A percentile compares a stretch with the other conserved stretches of the same genome.
These are phyloP conservation scores for Otolemur garnettii DNA, from an alignment of 2,113 vertebrate species.

Conservation along the genomic window DNA sequence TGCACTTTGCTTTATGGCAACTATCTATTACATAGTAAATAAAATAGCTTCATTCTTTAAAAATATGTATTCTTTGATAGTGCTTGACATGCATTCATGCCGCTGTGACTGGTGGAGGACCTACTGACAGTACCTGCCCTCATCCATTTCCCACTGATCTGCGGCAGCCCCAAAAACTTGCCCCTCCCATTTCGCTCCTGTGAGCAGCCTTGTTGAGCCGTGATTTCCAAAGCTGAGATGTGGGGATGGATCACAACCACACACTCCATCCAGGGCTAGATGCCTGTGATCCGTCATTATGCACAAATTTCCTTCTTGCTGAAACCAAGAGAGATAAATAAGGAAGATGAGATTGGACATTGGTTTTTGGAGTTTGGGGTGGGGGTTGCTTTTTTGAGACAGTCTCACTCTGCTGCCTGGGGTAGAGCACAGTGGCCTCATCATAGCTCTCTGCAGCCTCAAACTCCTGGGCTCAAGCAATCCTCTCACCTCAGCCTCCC, in stretches of 20 bases:
- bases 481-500: too few relatives aligned
- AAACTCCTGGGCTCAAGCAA: too few relatives aligned
- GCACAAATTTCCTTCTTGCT: constrained; percentile 48
- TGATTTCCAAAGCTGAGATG: constrained; percentile 66
- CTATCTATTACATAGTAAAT: constrained; percentile 20
- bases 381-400: too few relatives aligned
- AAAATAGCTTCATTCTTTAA: background rate
- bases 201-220: constrained; percentile 58
- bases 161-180: background rate
- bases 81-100: background rate
- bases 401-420: too few relatives aligned
- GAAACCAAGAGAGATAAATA: constrained; percentile 52
- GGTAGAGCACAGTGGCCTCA: too few relatives aligned
- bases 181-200: constrained; percentile 5
- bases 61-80: constrained; percentile 23
- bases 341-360: background rate
- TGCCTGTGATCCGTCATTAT: constrained; percentile 63
- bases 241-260: constrained; percentile 66
- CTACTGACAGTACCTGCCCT: background rate
- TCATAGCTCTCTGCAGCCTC: too few relatives aligned
- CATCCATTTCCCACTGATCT: background rate
- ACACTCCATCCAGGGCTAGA: constrained; percentile 44
- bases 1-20: constrained; percentile 33
- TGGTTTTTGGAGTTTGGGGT: too few relatives aligned
- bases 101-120: background rate